Evolutionary conservation across 2,888 invertebrate species (phyloP), one percentile per base, ranked within the genome.

Genomic region (Meteorus colon): DNA sequence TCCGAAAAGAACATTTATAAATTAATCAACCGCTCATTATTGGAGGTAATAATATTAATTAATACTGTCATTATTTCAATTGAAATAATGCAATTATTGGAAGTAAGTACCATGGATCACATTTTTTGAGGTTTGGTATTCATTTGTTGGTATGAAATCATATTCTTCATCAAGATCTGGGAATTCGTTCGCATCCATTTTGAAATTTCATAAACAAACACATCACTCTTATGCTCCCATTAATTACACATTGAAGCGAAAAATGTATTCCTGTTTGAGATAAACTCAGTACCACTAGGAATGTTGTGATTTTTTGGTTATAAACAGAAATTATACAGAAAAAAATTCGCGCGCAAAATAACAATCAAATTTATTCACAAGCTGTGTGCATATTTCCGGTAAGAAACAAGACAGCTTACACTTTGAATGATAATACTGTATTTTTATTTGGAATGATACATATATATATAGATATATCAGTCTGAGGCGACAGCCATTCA

Each of bases 151-250:
- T 69, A 88, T 75, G 55, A 89, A 82, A 78, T 91, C 90, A 78
- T 84, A 90, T 75, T 90, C 90, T 76, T 91, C 90, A n/a, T 90
- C 89, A 0, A 85, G 82, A 82, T 90, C 87, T 3, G 89, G 89
- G 81, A 86, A 90, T 74, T 90, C 89, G 34, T 77, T 78, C 16
- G 24, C 55, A 74, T 86, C 83, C 88, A 89, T 89, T 74, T 70
- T 81, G 45, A 31, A 34, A 72, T 16, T 24, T 67, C 29, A 3
- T 3, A 65, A 37, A 37, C n/a, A 6, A 8, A n/a, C 6, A 1
- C n/a, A 19, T 24, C 19, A 65, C n/a, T 1, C 12, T 34, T 2
- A 34, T 29, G 6, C 5, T 5, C n/a, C 5, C 10, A 34, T 34
- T 8, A 55, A 55, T 55, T 4, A 19, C 19, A 55, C 55, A 24